phyloP scores from a whole-genome alignment of 2,797 vertebrate species.

The Eupleurogrammus muticus region DNA sequence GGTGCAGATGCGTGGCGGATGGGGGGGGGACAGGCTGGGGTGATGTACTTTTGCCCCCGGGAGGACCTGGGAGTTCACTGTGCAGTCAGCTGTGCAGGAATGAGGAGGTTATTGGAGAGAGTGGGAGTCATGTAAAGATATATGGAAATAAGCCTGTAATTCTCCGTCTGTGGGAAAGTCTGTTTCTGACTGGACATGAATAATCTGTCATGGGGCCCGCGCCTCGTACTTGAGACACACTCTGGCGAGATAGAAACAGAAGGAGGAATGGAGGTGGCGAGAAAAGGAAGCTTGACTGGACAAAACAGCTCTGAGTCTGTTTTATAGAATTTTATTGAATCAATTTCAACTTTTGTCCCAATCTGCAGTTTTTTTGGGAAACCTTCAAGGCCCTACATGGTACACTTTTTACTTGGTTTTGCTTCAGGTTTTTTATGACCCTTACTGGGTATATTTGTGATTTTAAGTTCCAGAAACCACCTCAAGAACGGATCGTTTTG shows the following conservation, averaged over 20 bases:
- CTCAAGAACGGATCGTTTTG: too few species aligned
- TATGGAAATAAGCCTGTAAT: constrained; percentile 62
- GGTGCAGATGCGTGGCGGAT: constrained; percentile 25
- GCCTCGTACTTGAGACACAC: constrained; percentile 35
- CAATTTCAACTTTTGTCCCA: too few species aligned
- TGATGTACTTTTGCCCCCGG: constrained; percentile 29
- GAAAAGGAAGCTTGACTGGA: neutral
- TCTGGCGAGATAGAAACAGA: neutral
- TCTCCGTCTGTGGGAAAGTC: constrained; percentile 39
- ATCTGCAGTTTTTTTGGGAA: too few species aligned
- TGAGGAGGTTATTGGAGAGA: constrained; percentile 30
- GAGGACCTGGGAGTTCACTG: constrained; percentile 62
- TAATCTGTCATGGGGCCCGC: constrained; percentile 33
- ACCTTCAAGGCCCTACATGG: too few species aligned
- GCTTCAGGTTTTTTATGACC: too few species aligned
- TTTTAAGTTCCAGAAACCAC: too few species aligned
- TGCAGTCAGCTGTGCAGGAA: constrained; percentile 68
- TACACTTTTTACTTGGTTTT: too few species aligned
- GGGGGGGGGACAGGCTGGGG: constrained; percentile 30
- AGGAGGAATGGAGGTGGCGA: constrained; percentile 3
- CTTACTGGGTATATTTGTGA: too few species aligned
- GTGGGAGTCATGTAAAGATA: constrained; percentile 33
- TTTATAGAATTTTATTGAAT: too few species aligned
- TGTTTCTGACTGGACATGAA: constrained; percentile 38
- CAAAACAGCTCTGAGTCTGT: too few species aligned